Evolutionary conservation across 2,888 invertebrate genomes (phyloP), one percentile per base, ranked within the genome.

Genomic region (Ophraella communa): DNA sequence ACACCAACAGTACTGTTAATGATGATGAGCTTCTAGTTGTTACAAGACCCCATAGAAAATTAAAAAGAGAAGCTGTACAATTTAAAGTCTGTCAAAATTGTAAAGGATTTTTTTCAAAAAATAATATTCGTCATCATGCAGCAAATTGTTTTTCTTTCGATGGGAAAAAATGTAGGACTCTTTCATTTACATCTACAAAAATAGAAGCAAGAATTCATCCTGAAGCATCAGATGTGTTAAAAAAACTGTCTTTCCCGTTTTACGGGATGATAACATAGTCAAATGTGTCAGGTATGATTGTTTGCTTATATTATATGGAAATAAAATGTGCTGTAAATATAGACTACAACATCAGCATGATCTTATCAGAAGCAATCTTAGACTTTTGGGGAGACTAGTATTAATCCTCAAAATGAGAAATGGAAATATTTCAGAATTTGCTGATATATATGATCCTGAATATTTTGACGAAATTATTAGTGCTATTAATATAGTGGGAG

Each of bases 361-460:
- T 10, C 23, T 60, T 14, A 68, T 68, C 17, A 17, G 66, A 44
- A 21, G 20, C 14, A 24, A 55, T 23, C 23, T 66, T 1, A 39
- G 66, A 33, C 14, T 62, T 10, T 14, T 66, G 2, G 64, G 68
- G 2, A 24, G 62, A 21, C 54, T 66, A 44, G 10, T 62, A 21
- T n/a, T 61, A 17, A 44, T 23, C 35, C 8, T 58, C 2, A 44
- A 51, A 17, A 20, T 62, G 11, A 39, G 56, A 8, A 62, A 64
- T 52, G 14, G 39, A 20, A 30, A 30, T 24, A 52, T 65, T 14
- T 30, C 10, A 5, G 59, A 68, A 47, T 62, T 66, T 24, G n/a
- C 21, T 3, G 33, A 55, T 24, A 18, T 56, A 35, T 62, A 45
- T 54, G 44, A 51, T 30, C 30, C 62, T 23, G 17, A 45, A 4